Evolutionary conservation across 2,113 vertebrate genomes (phyloP).

Genomic region (Prietella phreatophila): DNA sequence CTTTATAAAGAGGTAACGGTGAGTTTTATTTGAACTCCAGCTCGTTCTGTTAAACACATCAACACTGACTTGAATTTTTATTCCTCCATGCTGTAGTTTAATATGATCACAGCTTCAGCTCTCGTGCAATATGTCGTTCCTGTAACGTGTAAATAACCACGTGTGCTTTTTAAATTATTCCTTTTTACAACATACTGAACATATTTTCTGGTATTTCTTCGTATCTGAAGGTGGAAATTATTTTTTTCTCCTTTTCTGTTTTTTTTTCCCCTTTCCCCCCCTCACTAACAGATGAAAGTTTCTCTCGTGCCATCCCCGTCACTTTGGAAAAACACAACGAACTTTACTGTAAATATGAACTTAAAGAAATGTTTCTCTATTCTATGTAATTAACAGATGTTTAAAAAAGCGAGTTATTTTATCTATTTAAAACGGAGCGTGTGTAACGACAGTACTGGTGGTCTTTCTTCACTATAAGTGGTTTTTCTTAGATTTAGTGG

Average conservation of each 20-base stretch:
- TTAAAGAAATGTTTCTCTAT: conserved; percentile 32
- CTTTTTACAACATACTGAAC: conserved; percentile 28
- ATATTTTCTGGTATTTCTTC: conserved; percentile 36
- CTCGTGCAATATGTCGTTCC: conserved; percentile 39
- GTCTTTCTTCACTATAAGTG: conserved; percentile 23
- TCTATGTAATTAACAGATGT: conserved; percentile 31
- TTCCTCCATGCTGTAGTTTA: conserved; percentile 26
- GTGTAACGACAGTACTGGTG: conserved; percentile 5
- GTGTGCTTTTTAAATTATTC: conserved; percentile 35
- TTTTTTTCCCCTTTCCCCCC: background rate
- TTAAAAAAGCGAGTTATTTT: conserved; percentile 33
- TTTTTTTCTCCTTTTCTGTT: background rate
- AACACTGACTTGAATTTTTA: conserved; percentile 27
- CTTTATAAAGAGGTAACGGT: background rate
- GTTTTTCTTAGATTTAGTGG: background rate
- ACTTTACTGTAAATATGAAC: conserved; percentile 37
- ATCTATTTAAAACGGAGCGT: conserved; percentile 30
- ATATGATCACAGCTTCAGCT: conserved; percentile 23
- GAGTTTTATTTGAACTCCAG: background rate
- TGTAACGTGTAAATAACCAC: conserved; percentile 31
- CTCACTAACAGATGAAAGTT: conserved; percentile 12
- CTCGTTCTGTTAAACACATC: background rate
- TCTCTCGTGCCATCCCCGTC: conserved; percentile 37
- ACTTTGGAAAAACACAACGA: background rate
- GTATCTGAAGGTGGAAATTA: conserved; percentile 34